Evolutionary conservation across 2,797 vertebrate genomes (phyloP).

Genomic region (Aplochiton taeniatus): DNA sequence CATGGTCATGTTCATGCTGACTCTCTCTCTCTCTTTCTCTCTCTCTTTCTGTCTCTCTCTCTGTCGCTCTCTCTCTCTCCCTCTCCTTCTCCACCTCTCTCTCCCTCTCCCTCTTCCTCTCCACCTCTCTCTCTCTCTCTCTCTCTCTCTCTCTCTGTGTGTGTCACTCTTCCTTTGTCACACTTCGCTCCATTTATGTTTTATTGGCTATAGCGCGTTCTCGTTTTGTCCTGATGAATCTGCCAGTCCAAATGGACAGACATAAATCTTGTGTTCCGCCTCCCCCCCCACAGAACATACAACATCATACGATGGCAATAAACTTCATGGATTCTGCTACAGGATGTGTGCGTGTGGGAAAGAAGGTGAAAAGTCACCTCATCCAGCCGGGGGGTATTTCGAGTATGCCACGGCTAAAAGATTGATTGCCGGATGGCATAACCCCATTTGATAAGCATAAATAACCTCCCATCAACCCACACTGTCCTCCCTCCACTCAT

Average conservation of each 20-base stretch:
- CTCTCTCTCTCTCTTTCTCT: not conserved
- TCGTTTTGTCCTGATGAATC: conserved; percentile 14
- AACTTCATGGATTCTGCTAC: too few relatives aligned
- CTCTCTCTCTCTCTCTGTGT: conserved; percentile 10
- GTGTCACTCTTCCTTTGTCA: too few relatives aligned
- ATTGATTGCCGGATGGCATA: too few relatives aligned
- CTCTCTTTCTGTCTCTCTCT: conserved; percentile 4
- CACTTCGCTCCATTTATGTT: not conserved
- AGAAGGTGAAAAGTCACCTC: too few relatives aligned
- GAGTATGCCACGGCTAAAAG: too few relatives aligned
- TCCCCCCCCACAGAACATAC: not conserved
- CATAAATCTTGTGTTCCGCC: not conserved
- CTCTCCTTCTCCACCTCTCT: conserved; percentile 18
- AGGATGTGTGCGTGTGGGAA: too few relatives aligned
- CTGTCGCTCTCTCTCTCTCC: not conserved
- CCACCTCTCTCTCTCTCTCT: not conserved
- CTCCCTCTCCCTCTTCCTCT: conserved; percentile 10
- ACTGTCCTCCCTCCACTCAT: too few relatives aligned
- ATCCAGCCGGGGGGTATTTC: too few relatives aligned
- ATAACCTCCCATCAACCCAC: too few relatives aligned
- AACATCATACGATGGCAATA: too few relatives aligned
- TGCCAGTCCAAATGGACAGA: not conserved
- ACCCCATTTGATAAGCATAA: too few relatives aligned
- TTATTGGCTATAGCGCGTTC: conserved; percentile 17
- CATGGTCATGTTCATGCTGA: too few relatives aligned